Evolutionary conservation across 2,888 invertebrate genomes (phyloP).

Genomic region (Caenorhabditis imperialis): DNA sequence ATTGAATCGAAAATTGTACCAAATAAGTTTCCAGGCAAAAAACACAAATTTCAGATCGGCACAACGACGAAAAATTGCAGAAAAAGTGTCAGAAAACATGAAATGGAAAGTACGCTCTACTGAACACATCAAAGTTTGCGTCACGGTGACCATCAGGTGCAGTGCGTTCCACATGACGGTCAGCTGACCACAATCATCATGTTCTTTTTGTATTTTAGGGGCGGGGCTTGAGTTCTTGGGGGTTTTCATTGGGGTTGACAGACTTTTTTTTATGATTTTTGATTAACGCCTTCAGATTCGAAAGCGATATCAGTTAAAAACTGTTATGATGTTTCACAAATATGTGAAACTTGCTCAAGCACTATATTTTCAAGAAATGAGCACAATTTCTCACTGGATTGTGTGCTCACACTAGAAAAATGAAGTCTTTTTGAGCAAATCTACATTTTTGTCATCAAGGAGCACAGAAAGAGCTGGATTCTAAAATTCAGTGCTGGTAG

Average conservation of each 20-base stretch:
- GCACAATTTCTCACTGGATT: background rate
- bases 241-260: no score
- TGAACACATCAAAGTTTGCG: background rate
- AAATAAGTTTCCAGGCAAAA: no score
- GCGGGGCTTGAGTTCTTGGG: background rate
- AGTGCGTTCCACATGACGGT: background rate
- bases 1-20: no score
- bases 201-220: slow-evolving; percentile 1
- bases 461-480: background rate
- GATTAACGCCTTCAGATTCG: no score
- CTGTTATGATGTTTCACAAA: background rate
- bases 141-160: background rate
- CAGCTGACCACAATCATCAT: background rate
- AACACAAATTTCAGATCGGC: no score
- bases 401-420: background rate
- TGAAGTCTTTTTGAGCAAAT: no score
- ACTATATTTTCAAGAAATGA: background rate
- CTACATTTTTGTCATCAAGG: background rate
- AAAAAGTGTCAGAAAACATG: no score
- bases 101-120: background rate
- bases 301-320: background rate
- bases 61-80: background rate
- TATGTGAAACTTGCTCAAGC: slow-evolving; percentile 7
- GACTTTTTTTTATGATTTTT: no score
- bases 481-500: background rate